These are phyloP conservation scores for Parnassius apollo DNA, from an alignment of 2,888 invertebrate genomes.

Conservation along the genomic window DNA sequence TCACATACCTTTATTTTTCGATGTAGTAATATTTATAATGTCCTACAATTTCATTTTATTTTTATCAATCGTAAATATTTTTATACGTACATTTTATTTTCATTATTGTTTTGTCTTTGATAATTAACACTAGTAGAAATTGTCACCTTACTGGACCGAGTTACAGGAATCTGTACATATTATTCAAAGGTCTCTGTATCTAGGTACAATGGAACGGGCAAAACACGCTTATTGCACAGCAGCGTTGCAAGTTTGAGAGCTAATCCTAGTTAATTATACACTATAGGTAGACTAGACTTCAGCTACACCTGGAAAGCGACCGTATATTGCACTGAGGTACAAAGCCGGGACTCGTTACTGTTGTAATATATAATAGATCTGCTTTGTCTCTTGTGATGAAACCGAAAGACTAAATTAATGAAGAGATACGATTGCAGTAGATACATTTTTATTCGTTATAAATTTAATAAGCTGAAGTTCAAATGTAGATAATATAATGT, in stretches of 20 bases:
- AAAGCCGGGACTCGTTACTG: constrained; percentile 22
- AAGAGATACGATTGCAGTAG: constrained; percentile 16
- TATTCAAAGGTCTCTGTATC: constrained; percentile 3
- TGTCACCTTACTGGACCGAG: constrained; percentile 5
- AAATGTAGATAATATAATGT: too few relatives aligned
- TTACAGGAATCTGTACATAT: constrained; percentile 1
- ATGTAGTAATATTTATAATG: too few relatives aligned
- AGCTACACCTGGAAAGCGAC: constrained; percentile 23
- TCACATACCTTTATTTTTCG: too few relatives aligned
- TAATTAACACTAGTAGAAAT: constrained; percentile 9
- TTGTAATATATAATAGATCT: constrained; percentile 24
- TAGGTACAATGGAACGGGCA: constrained; percentile 15
- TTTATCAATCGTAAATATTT: not conserved
- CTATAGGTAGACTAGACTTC: constrained; percentile 34
- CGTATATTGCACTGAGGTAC: constrained; percentile 20
- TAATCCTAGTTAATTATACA: constrained; percentile 61
- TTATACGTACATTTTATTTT: constrained; percentile 10
- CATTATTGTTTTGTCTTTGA: not conserved
- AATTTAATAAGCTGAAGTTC: too few relatives aligned
- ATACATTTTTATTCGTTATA: constrained; percentile 4
- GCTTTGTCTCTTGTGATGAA: constrained; percentile 19
- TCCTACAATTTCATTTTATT: too few relatives aligned
- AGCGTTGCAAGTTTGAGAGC: constrained; percentile 44
- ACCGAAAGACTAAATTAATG: constrained; percentile 18
- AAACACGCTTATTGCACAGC: constrained; percentile 28